phyloP scores from a whole-genome alignment of 2,113 vertebrate species.

The Nipponia nippon region DNA sequence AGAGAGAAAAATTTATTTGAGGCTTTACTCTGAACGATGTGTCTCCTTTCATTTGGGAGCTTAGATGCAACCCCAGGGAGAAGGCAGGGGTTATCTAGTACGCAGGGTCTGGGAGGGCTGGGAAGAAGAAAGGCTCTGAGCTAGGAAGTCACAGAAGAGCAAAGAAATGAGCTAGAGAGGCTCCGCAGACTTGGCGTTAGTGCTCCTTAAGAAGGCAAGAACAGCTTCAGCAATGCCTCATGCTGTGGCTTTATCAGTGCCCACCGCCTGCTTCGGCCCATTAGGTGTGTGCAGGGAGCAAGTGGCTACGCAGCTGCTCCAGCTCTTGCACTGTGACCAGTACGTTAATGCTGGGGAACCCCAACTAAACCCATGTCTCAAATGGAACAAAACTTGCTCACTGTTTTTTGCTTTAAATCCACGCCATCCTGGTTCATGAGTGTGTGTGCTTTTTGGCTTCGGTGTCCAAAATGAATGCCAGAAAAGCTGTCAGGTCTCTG shows the following conservation, averaged over 20 bases:
- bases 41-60: not conserved
- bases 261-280: not conserved
- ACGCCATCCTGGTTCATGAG: not conserved
- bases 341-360: not conserved
- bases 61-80: not conserved
- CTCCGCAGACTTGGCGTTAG: not conserved
- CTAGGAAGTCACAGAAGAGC: not conserved
- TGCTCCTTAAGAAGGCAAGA: not conserved
- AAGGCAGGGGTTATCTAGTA: not conserved
- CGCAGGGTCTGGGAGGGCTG: not conserved
- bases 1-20: not conserved
- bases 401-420: not conserved
- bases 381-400: not conserved
- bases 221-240: not conserved
- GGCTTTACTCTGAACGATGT: not conserved
- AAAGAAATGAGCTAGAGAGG: not conserved
- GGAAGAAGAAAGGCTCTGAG: not conserved
- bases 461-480: not conserved
- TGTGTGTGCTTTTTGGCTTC: not conserved
- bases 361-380: not conserved
- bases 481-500: not conserved
- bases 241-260: not conserved
- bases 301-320: rapidly evolving
- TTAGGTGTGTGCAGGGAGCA: not conserved
- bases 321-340: not conserved